Base-by-base conservation (phyloP, 1,140 invertebrate genomes). In the Nephotettix cincticeps region DNA sequence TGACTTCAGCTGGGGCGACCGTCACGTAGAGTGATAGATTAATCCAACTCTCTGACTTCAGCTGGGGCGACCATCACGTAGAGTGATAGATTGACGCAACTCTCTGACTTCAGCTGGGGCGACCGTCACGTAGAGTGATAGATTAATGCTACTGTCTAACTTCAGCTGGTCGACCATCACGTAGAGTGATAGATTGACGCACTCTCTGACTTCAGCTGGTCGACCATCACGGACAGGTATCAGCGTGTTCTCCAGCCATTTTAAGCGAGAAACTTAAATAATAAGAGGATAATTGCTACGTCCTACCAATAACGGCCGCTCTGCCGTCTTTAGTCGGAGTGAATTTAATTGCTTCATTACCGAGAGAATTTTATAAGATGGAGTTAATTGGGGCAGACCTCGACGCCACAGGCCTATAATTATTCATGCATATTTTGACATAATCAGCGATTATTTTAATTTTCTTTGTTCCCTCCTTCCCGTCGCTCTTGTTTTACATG, bases 341-440 rank as follows among this genome's bases (percentile, higher is more conserved):
- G 47, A 54, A 54, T 54, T n/a, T 54, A 54, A 54, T 54, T 54
- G 47, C 47, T 54, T 54, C 47, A 54, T 54, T 54, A 54, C 23
- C 9, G 21, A 11, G 47, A 11, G 47, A 54, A 54, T 54, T 54
- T 54, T 54, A 54, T 21, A 54, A 54, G 47, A 54, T 54, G 13
- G 19, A n/a, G 47, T 54, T 54, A 54, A 54, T 54, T 54, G 47
- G 47, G 23, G 11, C 47, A 19, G 47, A 54, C 47, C 6, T 19
- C 47, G 47, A 54, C 47, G 19, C 47, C 47, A 4, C 47, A 6
- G 47, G 47, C 4, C 47, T 19, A 21, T 54, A 54, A 54, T 54
- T 54, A 54, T 19, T 19, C 47, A 6, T 54, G 47, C 47, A 54
- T 54, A 54, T 54, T 54, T 54, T 54, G 47, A 54, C 11, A 54